A percentile compares a stretch with the other conserved stretches of the same genome.
phyloP scores from a whole-genome alignment of 2,797 vertebrate genomes.

The Enteromius mattozi region DNA sequence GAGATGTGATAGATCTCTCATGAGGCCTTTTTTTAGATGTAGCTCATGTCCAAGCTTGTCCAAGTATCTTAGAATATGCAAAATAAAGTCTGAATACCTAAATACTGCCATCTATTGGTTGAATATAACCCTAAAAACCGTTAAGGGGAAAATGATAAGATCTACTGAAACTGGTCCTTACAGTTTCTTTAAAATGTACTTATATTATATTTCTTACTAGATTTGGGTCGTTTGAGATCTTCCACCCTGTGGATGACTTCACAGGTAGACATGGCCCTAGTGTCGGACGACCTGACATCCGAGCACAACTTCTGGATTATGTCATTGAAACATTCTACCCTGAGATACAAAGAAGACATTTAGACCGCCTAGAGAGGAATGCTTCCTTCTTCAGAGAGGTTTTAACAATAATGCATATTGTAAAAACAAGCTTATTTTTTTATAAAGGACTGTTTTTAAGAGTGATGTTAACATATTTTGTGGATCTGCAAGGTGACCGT shows the following conservation, averaged over 20 bases:
- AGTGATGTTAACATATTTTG: neutral
- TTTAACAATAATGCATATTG: neutral
- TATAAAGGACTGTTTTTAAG: neutral
- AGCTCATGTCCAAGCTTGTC: neutral
- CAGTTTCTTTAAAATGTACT: neutral
- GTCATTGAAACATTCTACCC: slow-evolving; percentile 84
- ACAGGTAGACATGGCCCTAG: slow-evolving; percentile 84
- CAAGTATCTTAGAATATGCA: neutral
- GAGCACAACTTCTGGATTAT: slow-evolving; percentile 83
- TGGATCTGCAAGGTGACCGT: slow-evolving; percentile 70
- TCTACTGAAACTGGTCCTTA: neutral
- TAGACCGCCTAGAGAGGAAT: slow-evolving; percentile 73
- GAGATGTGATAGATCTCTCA: neutral
- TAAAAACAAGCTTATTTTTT: neutral
- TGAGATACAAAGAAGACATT: slow-evolving; percentile 77
- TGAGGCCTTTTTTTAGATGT: neutral
- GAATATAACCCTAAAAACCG: neutral
- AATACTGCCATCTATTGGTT: neutral
- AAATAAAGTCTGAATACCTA: neutral
- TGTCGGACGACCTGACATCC: slow-evolving; percentile 77
- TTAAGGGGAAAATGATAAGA: too few species aligned
- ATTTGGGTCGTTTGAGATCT: slow-evolving; percentile 88
- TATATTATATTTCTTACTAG: slow-evolving; percentile 61
- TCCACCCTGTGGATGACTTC: slow-evolving; percentile 77
- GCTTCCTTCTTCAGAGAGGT: slow-evolving; percentile 77